Evolutionary conservation across 1,140 invertebrate genomes (phyloP).

Genomic region (Tetramorium simillimum): DNA sequence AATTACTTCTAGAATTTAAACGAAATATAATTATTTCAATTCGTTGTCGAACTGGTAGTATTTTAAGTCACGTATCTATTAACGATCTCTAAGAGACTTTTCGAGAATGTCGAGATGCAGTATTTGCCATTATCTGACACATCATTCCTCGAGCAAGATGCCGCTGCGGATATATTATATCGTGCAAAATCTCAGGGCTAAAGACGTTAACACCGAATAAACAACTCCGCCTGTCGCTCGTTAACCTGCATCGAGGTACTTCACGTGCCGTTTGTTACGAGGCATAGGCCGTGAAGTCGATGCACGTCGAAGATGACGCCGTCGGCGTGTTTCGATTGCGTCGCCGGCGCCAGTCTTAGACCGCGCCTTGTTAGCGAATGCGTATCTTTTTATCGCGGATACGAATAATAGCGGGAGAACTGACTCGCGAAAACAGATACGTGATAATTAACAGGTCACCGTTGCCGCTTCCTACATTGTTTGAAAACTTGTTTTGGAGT

Average conservation of each 20-base stretch:
- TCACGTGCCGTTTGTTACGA: constrained; percentile 20
- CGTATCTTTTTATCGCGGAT: constrained; percentile 41
- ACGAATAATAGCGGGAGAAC: not conserved
- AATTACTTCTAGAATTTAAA: not conserved
- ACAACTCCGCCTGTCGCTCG: constrained; percentile 26
- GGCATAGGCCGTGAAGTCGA: constrained; percentile 12
- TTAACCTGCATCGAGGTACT: not conserved
- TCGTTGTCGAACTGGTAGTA: not conserved
- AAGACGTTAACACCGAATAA: not conserved
- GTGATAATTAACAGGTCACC: not conserved
- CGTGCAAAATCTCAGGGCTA: constrained; percentile 11
- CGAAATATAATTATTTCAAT: not conserved
- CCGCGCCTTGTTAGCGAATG: constrained; percentile 10
- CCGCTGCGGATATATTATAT: not conserved
- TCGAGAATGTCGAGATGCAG: not conserved
- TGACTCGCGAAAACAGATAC: not conserved
- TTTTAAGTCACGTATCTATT: not conserved
- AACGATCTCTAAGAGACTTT: not conserved
- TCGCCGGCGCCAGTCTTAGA: constrained; percentile 13
- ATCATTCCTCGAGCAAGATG: not conserved
- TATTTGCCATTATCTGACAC: not conserved
- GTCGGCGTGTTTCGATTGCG: not conserved
- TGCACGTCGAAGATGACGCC: not conserved
- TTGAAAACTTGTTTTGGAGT: not conserved
- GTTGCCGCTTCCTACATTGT: not conserved